Percentiles rank a stretch among this genome's conserved stretches.
phyloP scores from a whole-genome alignment of 2,113 vertebrate species.

The Sturnus vulgaris region DNA sequence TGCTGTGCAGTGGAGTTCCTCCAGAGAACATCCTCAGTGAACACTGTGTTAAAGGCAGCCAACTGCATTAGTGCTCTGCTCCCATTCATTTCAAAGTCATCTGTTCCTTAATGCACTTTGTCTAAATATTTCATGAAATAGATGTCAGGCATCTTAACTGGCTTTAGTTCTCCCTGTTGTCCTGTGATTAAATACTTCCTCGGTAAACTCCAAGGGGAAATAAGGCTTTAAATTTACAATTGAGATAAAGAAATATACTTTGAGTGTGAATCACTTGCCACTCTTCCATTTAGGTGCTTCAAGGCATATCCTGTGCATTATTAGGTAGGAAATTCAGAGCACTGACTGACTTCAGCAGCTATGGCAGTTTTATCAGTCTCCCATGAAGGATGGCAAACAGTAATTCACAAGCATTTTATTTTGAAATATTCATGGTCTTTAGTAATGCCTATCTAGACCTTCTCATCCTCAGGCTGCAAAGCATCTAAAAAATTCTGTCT shows the following conservation, averaged over 20 bases:
- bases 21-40: neutral
- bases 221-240: slow-evolving; percentile 16
- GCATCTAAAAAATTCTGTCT: neutral
- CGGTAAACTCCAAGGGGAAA: neutral
- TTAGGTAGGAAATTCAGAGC: neutral
- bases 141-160: slow-evolving; percentile 10
- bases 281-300: neutral
- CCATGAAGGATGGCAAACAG: neutral
- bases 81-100: slow-evolving; percentile 29
- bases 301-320: neutral
- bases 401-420: neutral
- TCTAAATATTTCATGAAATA: slow-evolving; percentile 64
- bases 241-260: neutral
- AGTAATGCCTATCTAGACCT: neutral
- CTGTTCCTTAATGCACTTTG: slow-evolving; percentile 38
- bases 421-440: neutral
- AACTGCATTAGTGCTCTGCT: neutral
- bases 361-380: neutral
- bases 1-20: neutral
- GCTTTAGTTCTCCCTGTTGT: slow-evolving; percentile 11
- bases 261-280: neutral
- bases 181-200: slow-evolving; percentile 52
- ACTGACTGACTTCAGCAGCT: neutral
- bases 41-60: neutral
- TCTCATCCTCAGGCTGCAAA: neutral